phyloP scores from a whole-genome alignment of 2,888 invertebrate species.

The Amblyjoppa proteus region DNA sequence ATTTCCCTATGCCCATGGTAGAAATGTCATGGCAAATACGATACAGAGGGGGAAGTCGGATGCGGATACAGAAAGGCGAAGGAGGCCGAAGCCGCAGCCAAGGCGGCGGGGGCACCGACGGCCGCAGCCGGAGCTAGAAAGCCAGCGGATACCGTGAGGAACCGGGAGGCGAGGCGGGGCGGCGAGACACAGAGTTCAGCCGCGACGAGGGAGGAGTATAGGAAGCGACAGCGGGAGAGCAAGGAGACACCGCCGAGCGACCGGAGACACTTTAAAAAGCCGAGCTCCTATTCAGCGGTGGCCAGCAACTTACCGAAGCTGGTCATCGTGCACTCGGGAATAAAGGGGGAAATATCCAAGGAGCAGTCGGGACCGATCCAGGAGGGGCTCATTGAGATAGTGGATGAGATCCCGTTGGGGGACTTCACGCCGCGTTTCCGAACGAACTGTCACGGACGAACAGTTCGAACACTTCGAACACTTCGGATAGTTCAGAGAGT shows the following conservation, averaged over 20 bases:
- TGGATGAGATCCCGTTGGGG: conserved; percentile 17
- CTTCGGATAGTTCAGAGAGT: too few relatives aligned
- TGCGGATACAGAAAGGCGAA: background rate
- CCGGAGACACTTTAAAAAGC: background rate
- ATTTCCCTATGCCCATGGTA: too few relatives aligned
- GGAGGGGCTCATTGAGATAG: conserved; percentile 23
- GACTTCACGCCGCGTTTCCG: conserved; percentile 23
- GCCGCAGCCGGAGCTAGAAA: background rate
- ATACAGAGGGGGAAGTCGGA: too few relatives aligned
- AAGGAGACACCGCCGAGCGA: conserved; percentile 6
- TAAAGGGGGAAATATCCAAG: background rate
- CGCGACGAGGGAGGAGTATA: background rate
- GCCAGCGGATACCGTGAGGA: background rate
- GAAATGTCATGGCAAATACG: too few relatives aligned
- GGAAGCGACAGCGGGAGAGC: conserved; percentile 22
- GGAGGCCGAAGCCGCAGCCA: background rate
- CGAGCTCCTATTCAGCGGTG: background rate
- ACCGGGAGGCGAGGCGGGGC: background rate
- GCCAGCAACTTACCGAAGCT: conserved; percentile 22
- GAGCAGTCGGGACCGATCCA: conserved; percentile 7
- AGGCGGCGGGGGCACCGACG: background rate
- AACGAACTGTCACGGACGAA: too few relatives aligned
- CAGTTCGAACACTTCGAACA: too few relatives aligned
- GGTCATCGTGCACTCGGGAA: conserved; percentile 27
- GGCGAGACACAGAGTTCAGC: background rate